Conservation (phyloP, 2,797 vertebrate species). For the Lepilemur ruficaudatus region DNA sequence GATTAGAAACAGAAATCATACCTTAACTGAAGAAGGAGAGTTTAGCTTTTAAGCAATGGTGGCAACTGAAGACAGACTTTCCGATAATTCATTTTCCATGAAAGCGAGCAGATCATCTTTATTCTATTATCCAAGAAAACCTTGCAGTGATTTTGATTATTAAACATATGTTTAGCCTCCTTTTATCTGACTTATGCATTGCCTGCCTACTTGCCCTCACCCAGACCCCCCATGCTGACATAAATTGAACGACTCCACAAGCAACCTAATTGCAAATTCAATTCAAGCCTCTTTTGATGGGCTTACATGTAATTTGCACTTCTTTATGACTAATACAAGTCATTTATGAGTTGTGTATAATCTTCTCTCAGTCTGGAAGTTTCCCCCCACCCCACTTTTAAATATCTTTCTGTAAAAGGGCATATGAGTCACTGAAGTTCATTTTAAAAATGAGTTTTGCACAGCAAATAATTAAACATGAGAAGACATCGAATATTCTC, state of each 20-base stretch:
- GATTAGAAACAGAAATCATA: background rate
- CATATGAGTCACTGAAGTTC: background rate
- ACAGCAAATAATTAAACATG: background rate
- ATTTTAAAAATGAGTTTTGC: background rate
- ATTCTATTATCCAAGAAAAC: background rate
- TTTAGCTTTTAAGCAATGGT: background rate
- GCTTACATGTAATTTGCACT: background rate
- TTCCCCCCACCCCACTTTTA: background rate
- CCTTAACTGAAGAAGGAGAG: background rate
- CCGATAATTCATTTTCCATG: background rate
- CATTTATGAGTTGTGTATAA: background rate
- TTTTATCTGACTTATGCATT: background rate
- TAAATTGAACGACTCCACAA: background rate
- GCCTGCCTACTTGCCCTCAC: background rate
- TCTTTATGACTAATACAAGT: background rate
- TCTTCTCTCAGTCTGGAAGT: background rate
- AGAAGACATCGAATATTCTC: background rate
- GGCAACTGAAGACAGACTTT: background rate
- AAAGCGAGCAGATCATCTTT: background rate
- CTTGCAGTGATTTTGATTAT: background rate
- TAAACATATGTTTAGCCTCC: background rate
- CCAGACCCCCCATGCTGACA: background rate
- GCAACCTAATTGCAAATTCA: background rate
- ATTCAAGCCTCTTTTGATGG: background rate
- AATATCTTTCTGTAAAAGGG: conserved; percentile 20